Base-by-base conservation (phyloP, 2,888 invertebrate species). In the Arenicola marina region DNA sequence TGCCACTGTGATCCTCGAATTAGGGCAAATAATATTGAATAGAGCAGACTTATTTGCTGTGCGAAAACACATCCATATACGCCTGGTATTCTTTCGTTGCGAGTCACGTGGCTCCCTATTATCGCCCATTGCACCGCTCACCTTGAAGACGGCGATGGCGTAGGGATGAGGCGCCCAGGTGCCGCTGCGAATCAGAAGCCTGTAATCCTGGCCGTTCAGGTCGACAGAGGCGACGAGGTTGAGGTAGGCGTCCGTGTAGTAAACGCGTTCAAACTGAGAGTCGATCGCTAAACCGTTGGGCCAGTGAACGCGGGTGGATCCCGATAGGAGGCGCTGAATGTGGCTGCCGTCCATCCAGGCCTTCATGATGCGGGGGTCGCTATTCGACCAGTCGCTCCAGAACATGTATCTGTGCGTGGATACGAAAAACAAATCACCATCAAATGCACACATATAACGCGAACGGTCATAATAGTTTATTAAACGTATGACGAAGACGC, bases 281-380 rank as follows among this genome's bases (percentile, higher is more conserved):
- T 95, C 94, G 31, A 95, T 88, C 0, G 93, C 90, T 60, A 92
- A 89, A 21, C 92, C 92, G 79, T 93, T 93, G 0, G 93, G 93
- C 92, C 92, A 92, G 70, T 89, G 88, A 0, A 94, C 91, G 7
- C 73, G 69, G 0, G 88, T 87, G 62, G 87, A 87, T 38, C 76
- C 76, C 51, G 74, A 68, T 15, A 83, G 59, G n/a, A 77, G 68
- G 2, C 61, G 59, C 26, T 80, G 66, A 85, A 87, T 71, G 65
- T 90, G 86, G 0, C 86, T 86, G 0, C 94, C 94, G 78, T 93
- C 92, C 66, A 93, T 86, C 77, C 90, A 89, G 0, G 93, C 90
- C 57, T 92, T 86, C 4, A 90, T 90, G 4, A 95, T 89, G 0
- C 90, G 89, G 0, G 93, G 92, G 69, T 88, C 87, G 1, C 87